A percentile compares a stretch with the other conserved stretches of the same genome.
These are phyloP conservation scores for Litoditis marina DNA, from an alignment of 2,888 invertebrate genomes.

Conservation along the genomic window DNA sequence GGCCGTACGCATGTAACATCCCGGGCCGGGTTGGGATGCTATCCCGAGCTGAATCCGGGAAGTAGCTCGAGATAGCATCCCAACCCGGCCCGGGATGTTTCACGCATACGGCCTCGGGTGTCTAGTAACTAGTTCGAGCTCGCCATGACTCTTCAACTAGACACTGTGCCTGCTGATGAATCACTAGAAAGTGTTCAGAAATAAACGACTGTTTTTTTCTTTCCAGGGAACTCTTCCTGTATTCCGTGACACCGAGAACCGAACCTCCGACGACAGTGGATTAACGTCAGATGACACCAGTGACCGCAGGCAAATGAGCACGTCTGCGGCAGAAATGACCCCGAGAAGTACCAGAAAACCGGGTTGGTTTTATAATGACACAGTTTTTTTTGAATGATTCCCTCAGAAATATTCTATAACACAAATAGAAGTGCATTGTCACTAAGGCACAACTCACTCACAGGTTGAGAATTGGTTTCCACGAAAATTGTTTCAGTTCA, in stretches of 20 bases:
- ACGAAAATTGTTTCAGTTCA: too few relatives aligned
- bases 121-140: not conserved
- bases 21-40: too few relatives aligned
- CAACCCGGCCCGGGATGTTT: too few relatives aligned
- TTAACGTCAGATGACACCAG: conserved; percentile 51
- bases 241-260: conserved; percentile 39
- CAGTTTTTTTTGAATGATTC: not conserved
- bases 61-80: too few relatives aligned
- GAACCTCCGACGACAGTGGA: conserved; percentile 56
- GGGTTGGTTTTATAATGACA: conserved; percentile 3
- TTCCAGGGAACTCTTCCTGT: conserved; percentile 51
- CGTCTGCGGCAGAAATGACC: conserved; percentile 23
- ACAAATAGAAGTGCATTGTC: too few relatives aligned
- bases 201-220: too few relatives aligned
- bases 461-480: too few relatives aligned
- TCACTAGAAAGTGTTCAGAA: not conserved
- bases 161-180: not conserved
- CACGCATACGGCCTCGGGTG: too few relatives aligned
- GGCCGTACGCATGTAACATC: too few relatives aligned
- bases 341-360: conserved; percentile 33
- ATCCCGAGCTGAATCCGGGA: too few relatives aligned
- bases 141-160: not conserved
- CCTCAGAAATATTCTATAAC: too few relatives aligned
- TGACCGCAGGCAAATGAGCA: conserved; percentile 35
- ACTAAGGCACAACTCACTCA: too few relatives aligned